Conservation (phyloP, 92 coral and sea anemone species). For the Epizoanthus scotinus region DNA sequence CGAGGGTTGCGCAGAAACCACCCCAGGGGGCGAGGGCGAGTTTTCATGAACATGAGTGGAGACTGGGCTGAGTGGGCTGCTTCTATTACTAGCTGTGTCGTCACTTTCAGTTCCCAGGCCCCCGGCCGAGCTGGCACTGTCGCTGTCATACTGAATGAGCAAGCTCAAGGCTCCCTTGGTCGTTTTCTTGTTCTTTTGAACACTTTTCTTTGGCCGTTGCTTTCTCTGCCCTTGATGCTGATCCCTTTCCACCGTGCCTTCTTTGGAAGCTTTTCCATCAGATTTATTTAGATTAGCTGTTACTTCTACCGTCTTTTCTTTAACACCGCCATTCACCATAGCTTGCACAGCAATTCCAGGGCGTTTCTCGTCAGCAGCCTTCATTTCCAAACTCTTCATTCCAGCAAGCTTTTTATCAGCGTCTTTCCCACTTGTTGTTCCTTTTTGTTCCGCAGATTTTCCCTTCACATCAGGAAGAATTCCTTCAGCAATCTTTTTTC, state of each 20-base stretch:
- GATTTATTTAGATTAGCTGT: neutral
- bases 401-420: neutral
- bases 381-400: neutral
- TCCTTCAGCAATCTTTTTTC: no score
- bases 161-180: conserved; percentile 81
- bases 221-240: conserved; percentile 2
- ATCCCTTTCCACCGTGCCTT: neutral
- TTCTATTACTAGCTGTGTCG: conserved; percentile 68
- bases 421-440: neutral
- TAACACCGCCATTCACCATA: neutral
- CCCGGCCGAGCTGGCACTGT: conserved; percentile 81
- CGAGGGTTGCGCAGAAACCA: conserved; percentile 6
- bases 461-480: neutral
- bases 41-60: conserved; percentile 34
- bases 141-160: conserved; percentile 89
- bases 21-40: conserved; percentile 36
- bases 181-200: neutral
- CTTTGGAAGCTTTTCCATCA: neutral
- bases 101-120: conserved; percentile 78
- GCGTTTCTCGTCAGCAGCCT: neutral
- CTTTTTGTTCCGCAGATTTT: neutral
- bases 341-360: neutral
- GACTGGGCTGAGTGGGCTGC: conserved; percentile 65
- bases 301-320: neutral
- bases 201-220: neutral